Base-by-base conservation (phyloP, 2,113 vertebrate species). In the Ahaetulla prasina region DNA sequence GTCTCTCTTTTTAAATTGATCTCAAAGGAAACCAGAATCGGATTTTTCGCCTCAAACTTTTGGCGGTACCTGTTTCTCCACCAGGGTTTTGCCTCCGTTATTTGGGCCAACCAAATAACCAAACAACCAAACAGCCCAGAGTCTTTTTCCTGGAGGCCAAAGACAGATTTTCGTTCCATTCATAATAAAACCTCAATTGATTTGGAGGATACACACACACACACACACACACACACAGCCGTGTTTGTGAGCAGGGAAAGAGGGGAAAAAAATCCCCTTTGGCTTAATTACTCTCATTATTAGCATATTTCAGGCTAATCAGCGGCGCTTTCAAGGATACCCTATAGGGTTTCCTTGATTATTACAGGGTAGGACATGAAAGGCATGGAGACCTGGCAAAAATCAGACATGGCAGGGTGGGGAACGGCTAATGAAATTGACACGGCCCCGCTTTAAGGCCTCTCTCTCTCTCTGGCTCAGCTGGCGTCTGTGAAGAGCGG, bases 231-330 rank as follows among this genome's bases (percentile, higher is more conserved):
- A 63, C 25, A n/a, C 60, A 6, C 30, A 63, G 3, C n/a, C 25
- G 2, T 68, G 68, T 80, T 80, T 80, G 18, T 80, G 68, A 80
- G 68, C 35, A 39, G 68, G 95, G 96, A 97, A 96, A 95, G 84
- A 35, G 8, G 39, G n/a, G 35, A 11, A 97, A 91, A 96, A 95
- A 95, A 97, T 96, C 98, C 98, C 98, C 98, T 96, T 97, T 97
- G 98, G 98, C 98, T 98, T 99, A 98, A 98, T 99, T 98, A 98
- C 97, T 97, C 98, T 98, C 98, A 99, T 99, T 98, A 98, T 98
- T 98, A 97, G 97, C 97, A 96, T 98, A 97, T 98, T 98, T 98
- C 98, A 98, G 97, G 95, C 97, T 96, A 94, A 97, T 97, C 96
- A 97, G 94, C 97, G 97, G 96, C 96, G 97, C 97, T 98, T 98